Base-by-base conservation (phyloP, 2,113 vertebrate genomes). In the Bufo bufo region DNA sequence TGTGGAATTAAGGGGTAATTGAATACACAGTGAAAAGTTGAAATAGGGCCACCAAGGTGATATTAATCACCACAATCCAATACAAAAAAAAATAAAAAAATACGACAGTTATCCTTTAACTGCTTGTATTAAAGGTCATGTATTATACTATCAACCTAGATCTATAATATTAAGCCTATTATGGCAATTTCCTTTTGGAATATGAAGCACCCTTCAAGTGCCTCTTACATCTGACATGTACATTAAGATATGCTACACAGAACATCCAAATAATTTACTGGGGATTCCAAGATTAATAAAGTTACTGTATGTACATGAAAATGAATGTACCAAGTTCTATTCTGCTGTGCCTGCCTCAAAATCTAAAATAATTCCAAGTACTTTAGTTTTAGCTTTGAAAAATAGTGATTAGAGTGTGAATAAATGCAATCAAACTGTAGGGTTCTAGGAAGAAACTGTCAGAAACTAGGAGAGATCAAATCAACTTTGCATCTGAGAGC, bases 341-440 rank as follows among this genome's bases (percentile, higher is more conserved):
- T 20, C 65, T 56, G 63, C 65, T 74, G 65, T 82, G 17, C 43
- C 6, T 75, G 77, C 33, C 56, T 58, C 10, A 13, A 85, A 58
- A 85, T 77, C 45, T 49, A 82, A 82, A 72, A 65, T 82, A 82
- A 87, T 82, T 69, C 33, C 33, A 49, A 59, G 52, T 49, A 23
- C 86, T 87, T 59, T 78, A 87, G 65, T 11, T 17, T 58, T 61
- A 56, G 47, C 86, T 87, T 82, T 87, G 86, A 81, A 87, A 87
- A 82, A 87, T 82, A 81, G 77, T 82, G 86, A 82, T 87, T 87
- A 87, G 56, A 77, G 78, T 8, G 58, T 17, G 33, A 72, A 43
- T 59, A 74, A 72, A 74, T 82, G 50, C 50, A 82, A 82, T 81
- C 63, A 87, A 87, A 82, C 84, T 63, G 20, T 85, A 77, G 84